Conservation (phyloP, 2,888 invertebrate species). For the Caprella mutica region DNA sequence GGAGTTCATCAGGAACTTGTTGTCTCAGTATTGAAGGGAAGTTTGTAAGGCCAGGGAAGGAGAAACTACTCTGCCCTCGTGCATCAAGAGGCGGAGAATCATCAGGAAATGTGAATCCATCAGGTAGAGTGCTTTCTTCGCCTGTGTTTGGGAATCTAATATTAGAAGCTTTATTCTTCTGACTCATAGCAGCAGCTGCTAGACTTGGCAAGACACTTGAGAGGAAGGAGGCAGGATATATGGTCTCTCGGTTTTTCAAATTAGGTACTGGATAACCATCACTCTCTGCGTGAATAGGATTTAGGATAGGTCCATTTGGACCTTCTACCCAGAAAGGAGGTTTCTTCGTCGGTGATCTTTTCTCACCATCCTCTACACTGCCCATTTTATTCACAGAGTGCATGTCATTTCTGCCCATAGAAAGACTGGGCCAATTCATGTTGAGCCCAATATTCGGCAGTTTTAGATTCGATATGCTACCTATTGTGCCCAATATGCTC, state of each 20-base stretch:
- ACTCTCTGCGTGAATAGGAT: neutral
- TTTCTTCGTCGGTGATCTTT: neutral
- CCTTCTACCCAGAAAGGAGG: conserved; percentile 5
- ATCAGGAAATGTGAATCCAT: neutral
- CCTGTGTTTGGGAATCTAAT: neutral
- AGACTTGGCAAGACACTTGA: conserved; percentile 16
- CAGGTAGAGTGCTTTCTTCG: neutral
- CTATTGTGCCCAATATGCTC: conserved; percentile 11
- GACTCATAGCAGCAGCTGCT: neutral
- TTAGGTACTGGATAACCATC: neutral
- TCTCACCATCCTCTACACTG: neutral
- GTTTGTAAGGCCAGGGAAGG: neutral
- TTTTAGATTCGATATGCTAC: conserved; percentile 12
- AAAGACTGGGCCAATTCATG: conserved; percentile 18
- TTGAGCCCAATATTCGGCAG: conserved; percentile 24
- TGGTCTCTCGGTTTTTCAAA: neutral
- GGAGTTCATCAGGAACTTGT: neutral
- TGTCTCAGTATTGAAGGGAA: neutral
- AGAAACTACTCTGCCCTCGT: neutral
- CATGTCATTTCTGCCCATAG: neutral
- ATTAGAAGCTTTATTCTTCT: neutral
- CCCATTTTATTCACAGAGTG: neutral
- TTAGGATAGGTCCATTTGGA: neutral
- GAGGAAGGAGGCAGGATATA: conserved; percentile 16
- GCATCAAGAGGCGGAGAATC: neutral